Conservation (phyloP, 1,140 invertebrate species). For the Camponotus floridanus region DNA sequence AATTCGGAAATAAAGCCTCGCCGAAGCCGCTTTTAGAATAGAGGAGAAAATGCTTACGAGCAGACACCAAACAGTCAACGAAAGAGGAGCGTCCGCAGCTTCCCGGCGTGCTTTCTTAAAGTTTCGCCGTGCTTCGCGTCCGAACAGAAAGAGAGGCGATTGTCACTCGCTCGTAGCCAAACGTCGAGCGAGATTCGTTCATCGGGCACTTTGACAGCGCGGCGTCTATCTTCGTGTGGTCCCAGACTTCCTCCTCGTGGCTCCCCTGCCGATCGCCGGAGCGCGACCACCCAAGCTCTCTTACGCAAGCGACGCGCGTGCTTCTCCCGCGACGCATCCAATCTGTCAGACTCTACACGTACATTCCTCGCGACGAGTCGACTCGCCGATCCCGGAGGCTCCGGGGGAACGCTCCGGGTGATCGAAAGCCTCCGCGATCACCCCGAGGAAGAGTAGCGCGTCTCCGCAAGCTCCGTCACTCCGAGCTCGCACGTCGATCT, state of each 20-base stretch:
- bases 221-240: slow-evolving; percentile 44
- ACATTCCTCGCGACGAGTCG: slow-evolving; percentile 40
- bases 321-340: slow-evolving; percentile 43
- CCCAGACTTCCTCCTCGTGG: slow-evolving; percentile 32
- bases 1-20: neutral
- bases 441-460: slow-evolving; percentile 50
- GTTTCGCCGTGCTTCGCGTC: slow-evolving; percentile 29
- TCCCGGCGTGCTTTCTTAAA: slow-evolving; percentile 39
- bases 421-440: neutral
- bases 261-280: neutral
- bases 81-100: slow-evolving; percentile 36
- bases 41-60: slow-evolving; percentile 30
- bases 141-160: slow-evolving; percentile 31
- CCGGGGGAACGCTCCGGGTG: neutral
- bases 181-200: slow-evolving; percentile 8
- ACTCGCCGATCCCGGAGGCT: slow-evolving; percentile 7
- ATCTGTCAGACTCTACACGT: slow-evolving; percentile 27
- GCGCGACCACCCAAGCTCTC: neutral
- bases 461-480: slow-evolving; percentile 28
- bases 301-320: slow-evolving; percentile 64
- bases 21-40: neutral
- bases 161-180: slow-evolving; percentile 9
- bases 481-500: slow-evolving; percentile 22
- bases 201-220: slow-evolving; percentile 19
- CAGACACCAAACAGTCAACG: slow-evolving; percentile 49